Evolutionary conservation across 92 coral and sea anemone genomes (phyloP).

Genomic region (Pocillopora grandis): DNA sequence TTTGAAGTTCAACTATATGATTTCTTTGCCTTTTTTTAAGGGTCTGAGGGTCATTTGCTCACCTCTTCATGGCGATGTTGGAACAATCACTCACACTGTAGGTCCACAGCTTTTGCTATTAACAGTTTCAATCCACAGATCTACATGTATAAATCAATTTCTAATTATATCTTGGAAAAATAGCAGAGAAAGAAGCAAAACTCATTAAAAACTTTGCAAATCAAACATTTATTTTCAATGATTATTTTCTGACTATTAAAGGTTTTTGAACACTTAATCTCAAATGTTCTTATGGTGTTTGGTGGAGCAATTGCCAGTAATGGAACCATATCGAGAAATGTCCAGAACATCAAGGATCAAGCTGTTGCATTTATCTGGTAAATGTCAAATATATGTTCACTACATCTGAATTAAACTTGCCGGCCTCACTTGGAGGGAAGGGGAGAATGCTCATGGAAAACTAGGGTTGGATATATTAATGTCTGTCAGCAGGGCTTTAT

Average conservation of each 20-base stretch:
- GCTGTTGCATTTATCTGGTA: slow-evolving; percentile 83
- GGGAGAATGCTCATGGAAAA: too few relatives aligned
- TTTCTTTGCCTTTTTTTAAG: slow-evolving; percentile 43
- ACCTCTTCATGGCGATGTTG: slow-evolving; percentile 78
- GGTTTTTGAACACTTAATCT: slow-evolving; percentile 79
- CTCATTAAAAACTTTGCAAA: not conserved
- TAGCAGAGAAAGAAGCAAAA: not conserved
- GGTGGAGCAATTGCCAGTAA: slow-evolving; percentile 61
- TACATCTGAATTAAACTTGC: too few relatives aligned
- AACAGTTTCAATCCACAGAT: not conserved
- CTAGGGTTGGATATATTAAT: too few relatives aligned
- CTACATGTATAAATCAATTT: not conserved
- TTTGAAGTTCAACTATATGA: too few relatives aligned
- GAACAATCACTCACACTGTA: slow-evolving; percentile 73
- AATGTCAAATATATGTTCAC: slow-evolving; percentile 1
- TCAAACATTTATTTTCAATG: not conserved
- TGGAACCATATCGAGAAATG: slow-evolving; percentile 58
- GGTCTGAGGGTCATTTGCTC: slow-evolving; percentile 68
- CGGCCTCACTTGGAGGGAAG: too few relatives aligned
- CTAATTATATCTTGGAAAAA: not conserved
- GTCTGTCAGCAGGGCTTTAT: too few relatives aligned
- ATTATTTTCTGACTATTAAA: not conserved
- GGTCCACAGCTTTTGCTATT: slow-evolving; percentile 1
- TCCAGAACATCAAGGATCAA: slow-evolving; percentile 73
- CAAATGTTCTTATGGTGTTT: slow-evolving; percentile 76